These are phyloP conservation scores for Streptopelia turtur DNA, from an alignment of 2,797 vertebrate genomes.

Conservation along the genomic window DNA sequence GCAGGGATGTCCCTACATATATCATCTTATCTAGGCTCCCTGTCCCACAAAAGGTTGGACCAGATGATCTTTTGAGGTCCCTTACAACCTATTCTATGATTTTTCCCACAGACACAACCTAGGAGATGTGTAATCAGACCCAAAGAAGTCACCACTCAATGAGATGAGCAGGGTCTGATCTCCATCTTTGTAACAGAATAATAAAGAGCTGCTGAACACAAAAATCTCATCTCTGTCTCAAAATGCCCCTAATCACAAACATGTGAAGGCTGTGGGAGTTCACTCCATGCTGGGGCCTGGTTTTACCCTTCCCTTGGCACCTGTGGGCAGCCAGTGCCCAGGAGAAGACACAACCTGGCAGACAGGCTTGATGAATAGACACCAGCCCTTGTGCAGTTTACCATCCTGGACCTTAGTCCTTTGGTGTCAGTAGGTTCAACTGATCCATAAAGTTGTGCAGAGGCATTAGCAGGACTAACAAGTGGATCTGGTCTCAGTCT, in stretches of 20 bases:
- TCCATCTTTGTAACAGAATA: not conserved
- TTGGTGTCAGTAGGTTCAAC: not conserved
- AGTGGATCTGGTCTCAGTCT: not conserved
- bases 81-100: not conserved
- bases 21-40: not conserved
- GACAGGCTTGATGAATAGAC: not conserved
- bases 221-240: not conserved
- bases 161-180: not conserved
- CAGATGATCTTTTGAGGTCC: not conserved
- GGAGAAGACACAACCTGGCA: not conserved
- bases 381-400: not conserved
- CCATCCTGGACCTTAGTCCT: not conserved
- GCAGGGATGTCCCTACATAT: not conserved
- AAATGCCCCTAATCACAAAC: not conserved
- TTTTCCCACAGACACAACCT: not conserved
- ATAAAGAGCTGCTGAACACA: not conserved
- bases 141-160: not conserved
- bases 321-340: accelerated
- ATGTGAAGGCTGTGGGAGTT: not conserved
- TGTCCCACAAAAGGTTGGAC: not conserved
- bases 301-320: not conserved
- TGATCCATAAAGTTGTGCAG: not conserved
- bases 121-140: not conserved
- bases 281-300: no score
- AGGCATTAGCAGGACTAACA: not conserved